Base-by-base conservation (phyloP, 2,888 invertebrate species). In the Melangyna quadrimaculata region DNA sequence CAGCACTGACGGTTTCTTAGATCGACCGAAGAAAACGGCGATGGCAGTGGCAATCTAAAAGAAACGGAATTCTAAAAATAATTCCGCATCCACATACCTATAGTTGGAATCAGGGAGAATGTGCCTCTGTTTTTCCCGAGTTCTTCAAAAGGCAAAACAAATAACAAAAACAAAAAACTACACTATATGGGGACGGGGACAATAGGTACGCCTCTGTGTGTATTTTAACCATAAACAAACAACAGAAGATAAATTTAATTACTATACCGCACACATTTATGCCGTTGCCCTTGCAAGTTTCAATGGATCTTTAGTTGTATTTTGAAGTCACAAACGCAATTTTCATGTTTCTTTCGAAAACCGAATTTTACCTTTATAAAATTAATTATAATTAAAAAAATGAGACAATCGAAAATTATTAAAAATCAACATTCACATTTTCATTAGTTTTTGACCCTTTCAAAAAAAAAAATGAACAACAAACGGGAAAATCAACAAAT, bases 1-100 rank as follows among this genome's bases (percentile, higher is more conserved):
- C 27, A 19, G 32, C 32, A 43, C 17, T 24, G 48, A 17, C 10
- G 53, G 19, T 51, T 35, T 67, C 57, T 78, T 72, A 19, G 27
- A 73, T 61, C 32, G 48, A 79, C 55, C 35, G 24, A 67, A 40
- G 55, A 69, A 61, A 17, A 53, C 37, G 19, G 22, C 37, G 19
- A n/a, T 22, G 35, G 27, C 67, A 22, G 24, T n/a, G 29, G 17
- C 12, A 45, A 19, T 48, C 74, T 71, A 75, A 71, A 79, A 79
- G 79, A 84, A 53, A 74, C 55, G 22, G 43, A 53, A 40, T 77
- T 72, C 84, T 80, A 84, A 80, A 84, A 84, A 84, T 84, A 84
- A 77, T 77, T 75, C 48, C 27, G 17, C 71, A 65, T 74, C 70
- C 43, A 74, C 51, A n/a, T 51, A 35, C n/a, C n/a, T 40, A 48